Conservation (phyloP, 2,113 vertebrate genomes). For the Microcebus ravelobensis region DNA sequence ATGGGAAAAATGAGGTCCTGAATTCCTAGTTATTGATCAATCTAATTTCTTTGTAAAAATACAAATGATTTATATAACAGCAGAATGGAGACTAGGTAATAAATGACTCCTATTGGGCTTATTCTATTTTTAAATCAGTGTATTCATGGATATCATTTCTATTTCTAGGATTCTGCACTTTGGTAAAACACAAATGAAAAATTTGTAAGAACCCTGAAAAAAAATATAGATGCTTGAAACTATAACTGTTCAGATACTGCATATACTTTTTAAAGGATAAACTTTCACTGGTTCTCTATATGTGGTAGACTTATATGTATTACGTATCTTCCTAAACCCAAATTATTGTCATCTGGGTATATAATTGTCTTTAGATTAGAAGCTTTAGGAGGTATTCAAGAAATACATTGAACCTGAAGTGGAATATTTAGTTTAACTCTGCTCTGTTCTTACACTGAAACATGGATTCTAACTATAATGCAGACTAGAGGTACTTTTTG, state of each 20-base stretch:
- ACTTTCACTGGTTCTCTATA: neutral
- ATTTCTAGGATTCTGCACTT: neutral
- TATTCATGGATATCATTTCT: neutral
- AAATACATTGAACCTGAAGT: neutral
- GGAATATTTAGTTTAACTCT: neutral
- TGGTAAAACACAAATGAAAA: neutral
- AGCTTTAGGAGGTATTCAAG: neutral
- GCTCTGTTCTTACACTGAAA: neutral
- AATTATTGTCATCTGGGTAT: neutral
- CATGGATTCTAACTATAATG: neutral
- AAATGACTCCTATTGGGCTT: neutral
- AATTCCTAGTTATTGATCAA: slow-evolving; percentile 1
- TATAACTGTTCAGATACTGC: neutral
- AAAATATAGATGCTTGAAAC: neutral
- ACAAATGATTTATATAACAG: neutral
- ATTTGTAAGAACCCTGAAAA: neutral
- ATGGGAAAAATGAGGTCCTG: neutral
- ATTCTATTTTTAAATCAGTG: neutral
- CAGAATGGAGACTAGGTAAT: neutral
- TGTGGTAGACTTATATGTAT: neutral
- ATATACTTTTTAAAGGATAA: neutral
- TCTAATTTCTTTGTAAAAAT: slow-evolving; percentile 17
- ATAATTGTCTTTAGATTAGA: neutral
- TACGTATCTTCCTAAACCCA: neutral
- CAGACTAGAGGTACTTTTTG: neutral